Percentiles rank a stretch among this genome's conserved stretches.
phyloP scores from a whole-genome alignment of 2,113 vertebrate genomes.

The Nothocercus julius region DNA sequence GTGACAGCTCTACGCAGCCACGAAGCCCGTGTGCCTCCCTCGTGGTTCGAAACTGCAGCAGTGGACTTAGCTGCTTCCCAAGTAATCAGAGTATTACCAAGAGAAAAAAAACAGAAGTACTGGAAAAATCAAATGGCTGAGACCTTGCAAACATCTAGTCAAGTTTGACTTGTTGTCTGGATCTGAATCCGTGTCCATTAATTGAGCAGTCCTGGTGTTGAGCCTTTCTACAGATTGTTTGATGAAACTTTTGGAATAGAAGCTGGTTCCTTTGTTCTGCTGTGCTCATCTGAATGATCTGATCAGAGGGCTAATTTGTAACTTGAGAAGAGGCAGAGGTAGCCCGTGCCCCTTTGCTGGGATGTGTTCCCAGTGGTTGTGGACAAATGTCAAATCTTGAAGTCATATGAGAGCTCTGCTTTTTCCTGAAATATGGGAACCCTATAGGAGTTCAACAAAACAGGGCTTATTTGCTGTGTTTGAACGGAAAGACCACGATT shows the following conservation, averaged over 20 bases:
- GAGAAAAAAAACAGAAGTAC: neutral
- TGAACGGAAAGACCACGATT: neutral
- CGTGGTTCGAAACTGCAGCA: neutral
- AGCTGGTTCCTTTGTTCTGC: neutral
- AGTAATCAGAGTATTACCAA: neutral
- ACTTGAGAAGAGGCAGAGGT: neutral
- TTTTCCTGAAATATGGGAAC: neutral
- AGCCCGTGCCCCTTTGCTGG: neutral
- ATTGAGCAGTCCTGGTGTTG: neutral
- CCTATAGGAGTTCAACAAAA: neutral
- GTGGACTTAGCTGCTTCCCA: neutral
- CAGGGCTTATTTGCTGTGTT: neutral
- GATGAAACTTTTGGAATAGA: neutral
- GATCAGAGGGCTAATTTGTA: neutral
- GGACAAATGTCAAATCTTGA: neutral
- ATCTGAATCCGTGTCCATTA: neutral
- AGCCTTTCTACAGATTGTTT: neutral
- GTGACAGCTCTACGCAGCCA: neutral
- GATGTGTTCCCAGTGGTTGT: neutral
- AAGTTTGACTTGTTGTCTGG: neutral
- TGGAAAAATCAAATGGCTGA: neutral
- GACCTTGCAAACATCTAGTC: neutral
- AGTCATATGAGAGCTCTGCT: neutral
- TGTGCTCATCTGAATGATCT: neutral
- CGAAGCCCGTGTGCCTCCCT: neutral